Evolutionary conservation across 2,113 vertebrate species (phyloP).

Genomic region (Chionis minor): DNA sequence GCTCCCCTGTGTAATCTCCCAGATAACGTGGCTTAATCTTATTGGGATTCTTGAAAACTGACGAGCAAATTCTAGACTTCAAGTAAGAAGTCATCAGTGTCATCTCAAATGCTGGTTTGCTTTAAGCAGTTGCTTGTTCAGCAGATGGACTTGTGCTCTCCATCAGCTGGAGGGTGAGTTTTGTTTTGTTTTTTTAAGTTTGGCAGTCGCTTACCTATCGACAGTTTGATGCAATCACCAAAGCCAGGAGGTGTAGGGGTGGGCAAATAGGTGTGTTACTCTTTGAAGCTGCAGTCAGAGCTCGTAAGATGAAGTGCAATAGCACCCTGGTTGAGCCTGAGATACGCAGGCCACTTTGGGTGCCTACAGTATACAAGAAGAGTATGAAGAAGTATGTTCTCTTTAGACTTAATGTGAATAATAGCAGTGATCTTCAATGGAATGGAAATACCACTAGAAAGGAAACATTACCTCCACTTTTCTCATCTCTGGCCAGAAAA

Average conservation of each 20-base stretch:
- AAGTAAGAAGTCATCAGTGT: background rate
- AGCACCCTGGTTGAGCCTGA: background rate
- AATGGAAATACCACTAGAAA: background rate
- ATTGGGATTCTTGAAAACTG: background rate
- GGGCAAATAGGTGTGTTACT: background rate
- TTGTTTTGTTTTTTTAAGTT: background rate
- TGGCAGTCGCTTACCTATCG: background rate
- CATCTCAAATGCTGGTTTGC: background rate
- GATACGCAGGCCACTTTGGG: fast-evolving
- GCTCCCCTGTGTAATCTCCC: background rate
- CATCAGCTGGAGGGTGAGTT: background rate
- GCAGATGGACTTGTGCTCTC: background rate
- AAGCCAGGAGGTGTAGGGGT: background rate
- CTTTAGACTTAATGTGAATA: background rate
- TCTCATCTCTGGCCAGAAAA: background rate
- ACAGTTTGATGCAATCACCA: background rate
- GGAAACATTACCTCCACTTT: background rate
- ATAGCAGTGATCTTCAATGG: background rate
- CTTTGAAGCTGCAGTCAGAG: background rate
- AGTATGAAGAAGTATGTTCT: background rate
- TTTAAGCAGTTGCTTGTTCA: background rate
- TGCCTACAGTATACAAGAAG: fast-evolving
- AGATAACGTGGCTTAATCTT: fast-evolving
- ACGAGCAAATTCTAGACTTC: background rate
- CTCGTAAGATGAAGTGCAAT: background rate